Base-by-base conservation (phyloP, 1,140 invertebrate species). In the Copidosoma floridanum region DNA sequence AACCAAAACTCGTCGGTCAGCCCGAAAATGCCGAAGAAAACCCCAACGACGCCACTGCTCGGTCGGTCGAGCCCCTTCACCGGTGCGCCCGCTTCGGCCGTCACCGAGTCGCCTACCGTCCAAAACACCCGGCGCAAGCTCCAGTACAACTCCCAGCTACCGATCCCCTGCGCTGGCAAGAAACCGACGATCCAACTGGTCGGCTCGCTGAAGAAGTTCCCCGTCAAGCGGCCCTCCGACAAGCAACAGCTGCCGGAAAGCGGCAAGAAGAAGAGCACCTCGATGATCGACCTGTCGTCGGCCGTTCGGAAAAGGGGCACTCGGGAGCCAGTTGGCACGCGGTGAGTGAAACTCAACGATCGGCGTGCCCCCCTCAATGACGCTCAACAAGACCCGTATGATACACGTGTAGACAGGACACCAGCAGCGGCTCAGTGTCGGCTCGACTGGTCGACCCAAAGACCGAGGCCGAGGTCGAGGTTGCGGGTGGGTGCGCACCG, bases 241-340 rank as follows among this genome's bases (percentile, higher is more conserved):
- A 7, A 38, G 26, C 26, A 5, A 10, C 29, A 37, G 40, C 2
- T 3, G 24, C 1, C 11, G 21, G 14, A 24, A 1, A n/a, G n/a
- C 10, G 56, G 64, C 21, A 37, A 44, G 16, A 69, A 70, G 43
- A 77, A 75, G 57, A 80, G 78, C 44, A 23, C 75, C 6, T 80
- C 78, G 10, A 70, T 80, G 68, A 69, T 71, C 26, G 70, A 80
- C 35, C 57, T 79, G 8, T 66, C 74, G 0, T 67, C 50, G 3
- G 11, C 3, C 10, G 50, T n/a, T n/a, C n/a, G n/a, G n/a, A n/a
- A n/a, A n/a, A n/a, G n/a, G n/a, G 8, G 23, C 29, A 16, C 11
- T 2, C 27, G 63, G 69, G 70, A 68, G 11, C 50, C 56, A 14
- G 48, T 44, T n/a, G 61, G 52, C 3, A 2, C 18, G 2, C 27